Evolutionary conservation across 2,113 vertebrate genomes (phyloP), one percentile per base, ranked within the genome.

Genomic region (Equus quagga): DNA sequence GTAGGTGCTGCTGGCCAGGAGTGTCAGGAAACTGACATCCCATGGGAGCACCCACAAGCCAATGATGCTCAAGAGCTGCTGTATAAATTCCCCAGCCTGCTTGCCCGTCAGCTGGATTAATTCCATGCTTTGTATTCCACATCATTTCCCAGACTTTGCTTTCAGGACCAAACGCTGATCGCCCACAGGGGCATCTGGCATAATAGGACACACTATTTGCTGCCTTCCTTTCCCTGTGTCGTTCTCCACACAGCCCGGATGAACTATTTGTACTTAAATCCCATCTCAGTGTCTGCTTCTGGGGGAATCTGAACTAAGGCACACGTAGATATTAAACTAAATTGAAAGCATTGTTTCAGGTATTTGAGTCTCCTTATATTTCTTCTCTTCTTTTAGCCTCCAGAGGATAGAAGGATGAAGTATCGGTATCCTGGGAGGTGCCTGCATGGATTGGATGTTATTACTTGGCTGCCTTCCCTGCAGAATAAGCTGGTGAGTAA

Each of bases 381-480:
- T 94, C 67, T 79, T 98, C n/a, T 91, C 62, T 85, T 76, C 94
- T 78, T 84, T 87, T 46, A 78, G 46, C 87, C 91, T 24, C 78
- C 91, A 93, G 72, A 96, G 72, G 83, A 72, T 0, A 67, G 33
- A 6, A 17, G 83, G 41, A 60, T 76, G 21, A 6, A 1, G 54
- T 91, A 76, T 82, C 78, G 62, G 14, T 95, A 60, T 60, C 88
- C 24, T 18, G n/a, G 62, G 51, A 76, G 41, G 0, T 46, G 56
- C 69, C 79, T 14, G 28, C 23, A 24, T 84, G 49, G 97, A 97
- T 58, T 97, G 89, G 60, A 91, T 88, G 49, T 84, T 67, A 82
- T 67, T 89, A 13, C 72, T 84, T 76, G 26, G 62, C 44, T 51
- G 21, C 33, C 87, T 96, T 91, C 90, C 79, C 92, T 70, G 79